Conservation (phyloP, 2,888 invertebrate genomes). For the Drosophila differens region DNA sequence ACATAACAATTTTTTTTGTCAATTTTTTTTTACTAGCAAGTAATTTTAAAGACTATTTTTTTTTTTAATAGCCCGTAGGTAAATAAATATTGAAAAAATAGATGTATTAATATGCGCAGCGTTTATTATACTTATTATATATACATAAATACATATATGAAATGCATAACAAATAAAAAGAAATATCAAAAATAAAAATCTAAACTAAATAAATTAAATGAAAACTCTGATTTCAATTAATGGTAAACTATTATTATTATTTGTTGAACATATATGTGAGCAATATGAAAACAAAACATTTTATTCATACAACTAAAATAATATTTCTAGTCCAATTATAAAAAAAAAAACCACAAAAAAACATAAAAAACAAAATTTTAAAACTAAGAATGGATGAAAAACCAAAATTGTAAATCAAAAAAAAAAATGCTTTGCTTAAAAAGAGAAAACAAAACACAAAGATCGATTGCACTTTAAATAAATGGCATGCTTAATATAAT, state of each 20-base stretch:
- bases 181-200: slow-evolving; percentile 36
- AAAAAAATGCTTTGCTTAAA: slow-evolving; percentile 35
- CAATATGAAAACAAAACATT: slow-evolving; percentile 32
- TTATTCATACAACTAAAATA: slow-evolving; percentile 34
- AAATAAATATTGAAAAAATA: slow-evolving; percentile 29
- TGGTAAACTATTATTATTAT: slow-evolving; percentile 38
- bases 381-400: slow-evolving; percentile 30
- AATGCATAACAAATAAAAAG: slow-evolving; percentile 12
- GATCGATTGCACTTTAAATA: slow-evolving; percentile 23
- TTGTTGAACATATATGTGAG: slow-evolving; percentile 50
- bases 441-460: slow-evolving; percentile 23
- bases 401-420: slow-evolving; percentile 62
- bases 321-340: slow-evolving; percentile 78
- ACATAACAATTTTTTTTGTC: slow-evolving; percentile 29
- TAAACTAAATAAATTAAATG: slow-evolving; percentile 25
- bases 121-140: slow-evolving; percentile 34
- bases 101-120: slow-evolving; percentile 37
- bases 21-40: slow-evolving; percentile 35
- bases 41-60: slow-evolving; percentile 30
- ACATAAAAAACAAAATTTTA: slow-evolving; percentile 16
- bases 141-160: slow-evolving; percentile 27
- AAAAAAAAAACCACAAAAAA: slow-evolving; percentile 13
- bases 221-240: slow-evolving; percentile 35
- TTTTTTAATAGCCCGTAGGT: slow-evolving; percentile 39
- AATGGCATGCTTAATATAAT: not conserved